A percentile compares a stretch with the other conserved stretches of the same genome.
These are phyloP conservation scores for Arge pagana DNA, from an alignment of 2,888 invertebrate species.

Conservation along the genomic window DNA sequence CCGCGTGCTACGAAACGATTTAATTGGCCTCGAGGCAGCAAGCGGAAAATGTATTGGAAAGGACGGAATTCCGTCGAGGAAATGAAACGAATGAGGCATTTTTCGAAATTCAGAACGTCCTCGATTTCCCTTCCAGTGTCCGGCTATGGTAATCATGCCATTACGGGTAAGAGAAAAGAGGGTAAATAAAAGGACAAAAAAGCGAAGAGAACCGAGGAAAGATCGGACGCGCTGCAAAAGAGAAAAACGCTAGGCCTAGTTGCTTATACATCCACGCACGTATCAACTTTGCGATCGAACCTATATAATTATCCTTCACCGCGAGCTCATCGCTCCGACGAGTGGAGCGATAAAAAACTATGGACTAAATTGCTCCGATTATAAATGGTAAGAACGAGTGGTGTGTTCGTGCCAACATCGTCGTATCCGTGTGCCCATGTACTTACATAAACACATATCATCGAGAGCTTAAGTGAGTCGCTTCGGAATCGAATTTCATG, in stretches of 20 bases:
- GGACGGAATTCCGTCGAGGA: no score
- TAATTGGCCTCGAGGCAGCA: no score
- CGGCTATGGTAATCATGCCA: slow-evolving; percentile 10
- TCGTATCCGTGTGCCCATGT: no score
- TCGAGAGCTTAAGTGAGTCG: no score
- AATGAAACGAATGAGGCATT: no score
- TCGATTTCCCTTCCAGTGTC: slow-evolving; percentile 8
- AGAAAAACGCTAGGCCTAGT: slow-evolving; percentile 7
- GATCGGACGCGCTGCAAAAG: background rate
- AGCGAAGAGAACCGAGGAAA: background rate
- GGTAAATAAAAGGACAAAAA: background rate
- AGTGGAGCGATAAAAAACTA: slow-evolving; percentile 1
- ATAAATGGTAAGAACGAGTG: no score
- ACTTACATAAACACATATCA: no score
- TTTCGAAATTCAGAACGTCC: slow-evolving; percentile 12
- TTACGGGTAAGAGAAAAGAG: background rate
- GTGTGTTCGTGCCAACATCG: no score
- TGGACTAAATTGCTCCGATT: slow-evolving; percentile 12
- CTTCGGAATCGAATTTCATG: no score
- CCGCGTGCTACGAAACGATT: no score
- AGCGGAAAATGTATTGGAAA: no score
- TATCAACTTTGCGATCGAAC: slow-evolving; percentile 13
- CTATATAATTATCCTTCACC: slow-evolving; percentile 16
- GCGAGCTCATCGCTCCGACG: slow-evolving; percentile 14
- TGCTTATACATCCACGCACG: slow-evolving; percentile 15